These are phyloP conservation scores for Hephaestus fuliginosus DNA, from an alignment of 2,797 vertebrate species.

Conservation along the genomic window DNA sequence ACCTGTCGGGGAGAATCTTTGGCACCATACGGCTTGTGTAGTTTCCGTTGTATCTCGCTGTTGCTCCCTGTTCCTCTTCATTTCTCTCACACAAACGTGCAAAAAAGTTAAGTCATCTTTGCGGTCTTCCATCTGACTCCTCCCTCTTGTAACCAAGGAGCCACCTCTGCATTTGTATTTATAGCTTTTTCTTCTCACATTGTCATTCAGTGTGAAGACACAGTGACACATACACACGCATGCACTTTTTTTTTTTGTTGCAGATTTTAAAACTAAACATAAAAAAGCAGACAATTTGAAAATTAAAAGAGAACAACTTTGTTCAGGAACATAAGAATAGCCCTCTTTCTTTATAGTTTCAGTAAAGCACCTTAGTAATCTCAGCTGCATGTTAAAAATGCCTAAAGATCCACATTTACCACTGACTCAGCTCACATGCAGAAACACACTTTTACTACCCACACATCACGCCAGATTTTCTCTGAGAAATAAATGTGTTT, in stretches of 20 bases:
- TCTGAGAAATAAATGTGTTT: background rate
- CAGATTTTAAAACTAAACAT: slow-evolving; percentile 11
- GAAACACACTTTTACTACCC: background rate
- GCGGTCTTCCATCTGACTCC: slow-evolving; percentile 1
- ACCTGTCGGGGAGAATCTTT: background rate
- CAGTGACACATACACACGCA: slow-evolving; percentile 26
- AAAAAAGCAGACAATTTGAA: slow-evolving; percentile 12
- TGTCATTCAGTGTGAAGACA: slow-evolving; percentile 53
- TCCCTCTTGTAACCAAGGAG: slow-evolving; percentile 61
- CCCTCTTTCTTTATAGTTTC: background rate
- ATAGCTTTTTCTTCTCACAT: slow-evolving; percentile 61
- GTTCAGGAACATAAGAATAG: background rate
- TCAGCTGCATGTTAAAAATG: background rate
- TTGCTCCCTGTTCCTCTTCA: background rate
- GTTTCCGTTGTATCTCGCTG: background rate
- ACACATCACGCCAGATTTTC: slow-evolving; percentile 3
- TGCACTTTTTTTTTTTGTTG: slow-evolving; percentile 7
- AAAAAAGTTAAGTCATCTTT: slow-evolving; percentile 32
- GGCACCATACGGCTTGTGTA: background rate
- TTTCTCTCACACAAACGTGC: slow-evolving; percentile 7
- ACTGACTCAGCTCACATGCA: background rate
- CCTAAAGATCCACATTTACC: background rate
- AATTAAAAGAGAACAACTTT: background rate
- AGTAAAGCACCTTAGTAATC: background rate
- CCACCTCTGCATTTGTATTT: slow-evolving; percentile 72